phyloP scores from a whole-genome alignment of 2,113 vertebrate species.

The Gymnobelideus leadbeateri region DNA sequence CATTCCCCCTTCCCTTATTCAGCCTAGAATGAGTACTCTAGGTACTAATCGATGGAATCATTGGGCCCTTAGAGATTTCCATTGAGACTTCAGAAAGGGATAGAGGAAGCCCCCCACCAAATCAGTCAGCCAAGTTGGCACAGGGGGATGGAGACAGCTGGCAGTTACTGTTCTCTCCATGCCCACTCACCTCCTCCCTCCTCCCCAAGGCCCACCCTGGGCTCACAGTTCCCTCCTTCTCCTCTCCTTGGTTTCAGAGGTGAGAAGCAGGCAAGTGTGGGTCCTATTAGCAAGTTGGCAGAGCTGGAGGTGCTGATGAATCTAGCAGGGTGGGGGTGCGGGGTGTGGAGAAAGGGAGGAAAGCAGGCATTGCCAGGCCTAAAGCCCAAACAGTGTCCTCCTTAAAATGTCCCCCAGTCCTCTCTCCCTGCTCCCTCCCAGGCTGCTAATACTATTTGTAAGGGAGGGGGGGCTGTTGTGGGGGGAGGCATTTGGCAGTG shows the following conservation, averaged over 20 bases:
- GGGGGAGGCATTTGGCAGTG: background rate
- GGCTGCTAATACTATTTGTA: background rate
- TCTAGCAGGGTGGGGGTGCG: background rate
- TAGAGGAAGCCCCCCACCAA: background rate
- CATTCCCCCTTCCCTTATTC: background rate
- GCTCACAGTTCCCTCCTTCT: conserved; percentile 7
- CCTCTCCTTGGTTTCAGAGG: conserved; percentile 10
- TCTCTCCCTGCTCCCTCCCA: background rate
- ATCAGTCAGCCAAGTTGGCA: background rate
- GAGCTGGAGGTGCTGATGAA: background rate
- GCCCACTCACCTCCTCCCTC: background rate
- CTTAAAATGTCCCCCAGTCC: background rate
- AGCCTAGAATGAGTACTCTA: background rate
- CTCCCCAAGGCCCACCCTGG: conserved; percentile 15
- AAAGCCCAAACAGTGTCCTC: background rate
- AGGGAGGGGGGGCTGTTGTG: no score
- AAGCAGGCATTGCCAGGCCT: background rate
- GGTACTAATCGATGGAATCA: background rate
- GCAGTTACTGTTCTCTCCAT: conserved; percentile 13
- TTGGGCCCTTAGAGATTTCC: background rate
- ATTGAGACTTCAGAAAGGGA: background rate
- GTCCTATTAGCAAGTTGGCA: conserved; percentile 6
- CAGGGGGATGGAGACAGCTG: background rate
- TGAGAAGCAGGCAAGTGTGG: conserved; percentile 32
- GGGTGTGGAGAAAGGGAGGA: background rate